Evolutionary conservation across 2,113 vertebrate species (phyloP), one percentile per base, ranked within the genome.

Genomic region (Elephantulus edwardii): DNA sequence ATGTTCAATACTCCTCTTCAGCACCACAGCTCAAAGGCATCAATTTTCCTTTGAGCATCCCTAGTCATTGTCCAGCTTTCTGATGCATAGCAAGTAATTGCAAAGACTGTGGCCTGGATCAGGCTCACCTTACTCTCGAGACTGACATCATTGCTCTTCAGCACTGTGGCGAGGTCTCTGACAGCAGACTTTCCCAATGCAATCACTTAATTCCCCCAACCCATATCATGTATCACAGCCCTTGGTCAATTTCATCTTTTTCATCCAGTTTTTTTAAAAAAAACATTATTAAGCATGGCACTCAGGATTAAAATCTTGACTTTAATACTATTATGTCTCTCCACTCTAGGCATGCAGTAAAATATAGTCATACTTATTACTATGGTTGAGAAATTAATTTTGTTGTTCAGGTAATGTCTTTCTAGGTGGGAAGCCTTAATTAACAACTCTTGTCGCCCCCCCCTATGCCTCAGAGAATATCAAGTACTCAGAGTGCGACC

Each of bases 351-450:
- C n/a, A n/a, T n/a, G n/a, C n/a, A 56, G 54, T 14, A 56, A 5
- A 22, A 56, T 48, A 87, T 30, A 86, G 66, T 6, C 33, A 48
- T 26, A 79, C 20, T 40, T 56, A 64, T 9, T 90, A 90, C 58
- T 88, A 91, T 64, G 33, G 46, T 24, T n/a, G 88, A 79, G 74
- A 71, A 11, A 85, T 78, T 81, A 86, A 54, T 58, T 72, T 76
- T 10, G 70, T 60, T 9, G n/a, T 64, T 48, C 52, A 76, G 48
- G 79, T 71, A 56, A 50, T 46, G 35, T 81, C 40, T 33, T 82
- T 81, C 66, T 0, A 74, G 6, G 38, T 62, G 7, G 28, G 79
- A 88, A 38, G 38, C 30, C 20, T 80, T 71, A 72, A 76, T 80
- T 71, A 72, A 76, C 8, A 52, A 10, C 30, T 84, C 44, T 22